Evolutionary conservation across 2,888 invertebrate genomes (phyloP), one percentile per base, ranked within the genome.

Genomic region (Cataglyphis cursor): DNA sequence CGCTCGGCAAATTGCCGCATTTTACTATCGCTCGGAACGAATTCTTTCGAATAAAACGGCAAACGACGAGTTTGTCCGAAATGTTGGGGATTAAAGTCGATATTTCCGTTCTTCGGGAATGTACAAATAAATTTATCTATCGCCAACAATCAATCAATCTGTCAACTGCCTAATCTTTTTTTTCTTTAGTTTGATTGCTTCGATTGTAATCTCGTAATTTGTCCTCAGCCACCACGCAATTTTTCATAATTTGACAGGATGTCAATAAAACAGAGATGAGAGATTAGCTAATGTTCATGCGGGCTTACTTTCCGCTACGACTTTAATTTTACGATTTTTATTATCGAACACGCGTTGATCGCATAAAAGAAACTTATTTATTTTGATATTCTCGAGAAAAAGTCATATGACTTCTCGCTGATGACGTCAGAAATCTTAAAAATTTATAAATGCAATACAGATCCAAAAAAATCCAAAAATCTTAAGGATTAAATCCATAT

Each of bases 61-160:
- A 54, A 76, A 38, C 12, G n/a, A 24, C 0, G 38, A n/a, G 48
- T 65, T 65, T 24, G 4, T 35, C 38, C 38, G 8, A 66, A n/a
- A 38, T 38, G 38, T 54, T 66, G 15, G 28, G 24, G n/a, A 75
- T 75, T 75, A 75, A 75, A 24, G 65, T 65, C 75, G 75, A 75
- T 75, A 65, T 18, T 12, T 35, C 41, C 15, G 38, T 24, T 2
- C 18, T 18, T 18, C n/a, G 48, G 6, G 28, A 64, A 31, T 62
- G 28, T 28, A 51, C 35, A 51, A 28, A 38, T 21, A 74, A 76
- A 65, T 65, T 66, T 38, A 54, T 66, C 24, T 12, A 24, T 64
- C 31, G 24, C 38, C 51, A n/a, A 21, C 1, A 5, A 31, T 31
- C 31, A 31, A 35, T 64, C 48, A 31, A 51, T 75, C 35, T 38